Conservation (phyloP, 2,888 invertebrate species). For the Leistus spinibarbis region DNA sequence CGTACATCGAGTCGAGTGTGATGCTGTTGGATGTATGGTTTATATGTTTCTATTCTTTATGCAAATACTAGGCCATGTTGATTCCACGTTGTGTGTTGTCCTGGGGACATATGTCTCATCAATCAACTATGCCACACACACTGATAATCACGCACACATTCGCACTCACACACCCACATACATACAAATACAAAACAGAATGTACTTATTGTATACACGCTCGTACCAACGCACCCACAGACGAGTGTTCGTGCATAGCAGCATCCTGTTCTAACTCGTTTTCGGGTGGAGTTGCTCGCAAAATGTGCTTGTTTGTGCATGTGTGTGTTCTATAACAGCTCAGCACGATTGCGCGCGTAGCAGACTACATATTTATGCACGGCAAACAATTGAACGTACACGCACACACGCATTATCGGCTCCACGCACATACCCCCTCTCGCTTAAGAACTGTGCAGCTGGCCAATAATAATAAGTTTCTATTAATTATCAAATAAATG, state of each 20-base stretch:
- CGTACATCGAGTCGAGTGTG: not conserved
- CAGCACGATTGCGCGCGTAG: not conserved
- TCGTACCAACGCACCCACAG: not conserved
- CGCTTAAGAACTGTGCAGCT: too few species aligned
- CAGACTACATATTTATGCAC: conserved; percentile 28
- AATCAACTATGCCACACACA: conserved; percentile 33
- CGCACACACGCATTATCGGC: conserved; percentile 21
- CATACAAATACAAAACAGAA: not conserved
- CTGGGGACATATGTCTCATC: conserved; percentile 37
- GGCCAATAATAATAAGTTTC: too few species aligned
- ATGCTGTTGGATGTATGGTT: conserved; percentile 9
- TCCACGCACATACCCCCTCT: too few species aligned
- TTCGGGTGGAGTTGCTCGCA: not conserved
- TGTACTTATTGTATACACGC: too few species aligned
- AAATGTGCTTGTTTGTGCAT: not conserved
- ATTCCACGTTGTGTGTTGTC: conserved; percentile 25
- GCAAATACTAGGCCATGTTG: conserved; percentile 33
- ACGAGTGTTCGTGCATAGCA: not conserved
- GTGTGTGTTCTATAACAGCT: not conserved
- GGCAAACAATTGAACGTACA: conserved; percentile 25
- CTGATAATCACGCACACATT: conserved; percentile 25
- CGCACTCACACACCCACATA: conserved; percentile 12
- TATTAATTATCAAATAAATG: too few species aligned
- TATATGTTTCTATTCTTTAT: conserved; percentile 35
- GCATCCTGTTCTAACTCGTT: not conserved